Evolutionary conservation across 2,113 vertebrate species (phyloP), one percentile per base, ranked within the genome.

Genomic region (Vimba vimba): DNA sequence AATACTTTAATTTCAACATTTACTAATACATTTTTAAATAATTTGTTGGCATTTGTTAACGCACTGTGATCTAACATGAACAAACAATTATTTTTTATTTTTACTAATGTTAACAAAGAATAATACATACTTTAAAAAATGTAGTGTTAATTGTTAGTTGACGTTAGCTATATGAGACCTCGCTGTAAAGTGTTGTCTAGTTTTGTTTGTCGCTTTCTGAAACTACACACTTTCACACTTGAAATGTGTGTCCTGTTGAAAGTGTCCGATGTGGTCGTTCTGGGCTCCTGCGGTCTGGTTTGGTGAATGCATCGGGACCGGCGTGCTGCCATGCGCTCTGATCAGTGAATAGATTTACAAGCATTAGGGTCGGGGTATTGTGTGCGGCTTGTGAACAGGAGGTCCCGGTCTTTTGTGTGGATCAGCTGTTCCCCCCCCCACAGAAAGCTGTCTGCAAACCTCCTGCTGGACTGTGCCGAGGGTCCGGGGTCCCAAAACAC

Each of bases 291-390:
- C 85, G 73, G 60, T 86, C 66, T 60, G 86, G 85, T 87, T 89
- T 90, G 86, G 84, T 83, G 47, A 86, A 88, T 89, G 68, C 85
- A 83, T 86, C 87, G 83, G 69, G 87, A 86, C 87, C 87, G 87
- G 89, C 86, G 82, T 89, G 90, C 87, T 91, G 89, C 91, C 88
- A 84, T 89, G 81, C 87, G 81, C 91, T 81, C 87, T 90, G 93
- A 94, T 89, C 90, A 89, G 89, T 94, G 94, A 94, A 94, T 93
- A 95, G 94, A 95, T 95, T 94, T 95, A 94, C 93, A 94, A 94
- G 93, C 92, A 94, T 94, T 93, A 94, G 91, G 88, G 86, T 86
- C 60, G 71, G 85, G 79, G 86, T 88, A 90, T 93, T 94, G 93
- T 93, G 89, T 43, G 82, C 90, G 91, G 92, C 89, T 88, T 91